Percentiles rank a stretch among this genome's conserved stretches.
Evolutionary conservation across 2,113 vertebrate species (phyloP).

Genomic region (Malaclemys terrapin): DNA sequence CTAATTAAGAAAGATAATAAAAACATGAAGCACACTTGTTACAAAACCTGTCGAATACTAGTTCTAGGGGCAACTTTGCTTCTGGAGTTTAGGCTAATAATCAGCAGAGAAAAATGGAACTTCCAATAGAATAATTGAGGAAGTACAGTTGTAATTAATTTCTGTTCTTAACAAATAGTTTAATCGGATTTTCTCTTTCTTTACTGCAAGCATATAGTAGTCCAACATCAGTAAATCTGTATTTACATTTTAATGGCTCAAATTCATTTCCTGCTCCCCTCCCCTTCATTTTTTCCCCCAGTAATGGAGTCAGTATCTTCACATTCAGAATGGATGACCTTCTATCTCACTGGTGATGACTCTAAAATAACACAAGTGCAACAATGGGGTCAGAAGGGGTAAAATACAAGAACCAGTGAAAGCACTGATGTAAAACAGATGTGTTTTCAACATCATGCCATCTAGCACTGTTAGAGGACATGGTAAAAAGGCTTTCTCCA

Average conservation of each 20-base stretch:
- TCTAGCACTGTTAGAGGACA: too few relatives aligned
- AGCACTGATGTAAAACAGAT: neutral
- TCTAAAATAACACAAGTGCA: conserved; percentile 30
- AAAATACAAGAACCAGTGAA: neutral
- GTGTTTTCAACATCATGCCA: neutral
- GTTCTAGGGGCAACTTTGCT: neutral
- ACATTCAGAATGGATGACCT: neutral
- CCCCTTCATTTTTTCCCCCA: conserved; percentile 36
- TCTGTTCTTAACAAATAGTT: neutral
- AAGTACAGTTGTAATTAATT: neutral
- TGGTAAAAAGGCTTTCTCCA: too few relatives aligned
- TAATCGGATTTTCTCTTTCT: neutral
- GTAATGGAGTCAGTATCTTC: conserved; percentile 52
- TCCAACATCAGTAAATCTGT: conserved; percentile 29
- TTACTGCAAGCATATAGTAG: neutral
- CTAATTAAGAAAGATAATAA: neutral
- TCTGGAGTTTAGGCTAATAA: neutral
- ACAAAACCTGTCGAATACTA: neutral
- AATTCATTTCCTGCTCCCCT: conserved; percentile 36
- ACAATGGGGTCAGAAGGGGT: neutral
- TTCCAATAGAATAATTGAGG: neutral
- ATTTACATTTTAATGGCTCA: conserved; percentile 58
- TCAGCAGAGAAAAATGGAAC: neutral
- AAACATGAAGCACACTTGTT: neutral
- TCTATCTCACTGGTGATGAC: neutral